Conservation (phyloP, 1,140 invertebrate species). For the Euborellia annulipes region DNA sequence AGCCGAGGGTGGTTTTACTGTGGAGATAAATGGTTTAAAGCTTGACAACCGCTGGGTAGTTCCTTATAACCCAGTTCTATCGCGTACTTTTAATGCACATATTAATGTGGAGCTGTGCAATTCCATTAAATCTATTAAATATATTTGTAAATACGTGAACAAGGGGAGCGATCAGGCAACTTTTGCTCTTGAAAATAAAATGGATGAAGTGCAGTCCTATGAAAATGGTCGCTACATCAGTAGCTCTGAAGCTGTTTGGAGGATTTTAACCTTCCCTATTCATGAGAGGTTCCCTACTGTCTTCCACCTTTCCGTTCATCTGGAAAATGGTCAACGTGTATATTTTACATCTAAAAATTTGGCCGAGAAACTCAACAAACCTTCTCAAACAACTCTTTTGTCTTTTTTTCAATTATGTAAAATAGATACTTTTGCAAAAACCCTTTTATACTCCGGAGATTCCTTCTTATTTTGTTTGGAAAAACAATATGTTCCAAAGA, state of each 20-base stretch:
- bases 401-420: constrained; percentile 21
- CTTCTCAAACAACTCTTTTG: constrained; percentile 20
- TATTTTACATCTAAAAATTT: constrained; percentile 8
- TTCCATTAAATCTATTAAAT: constrained; percentile 22
- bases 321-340: too few species aligned
- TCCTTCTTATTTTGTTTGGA: constrained; percentile 26
- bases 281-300: constrained; percentile 29
- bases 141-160: constrained; percentile 25
- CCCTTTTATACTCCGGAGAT: constrained; percentile 26
- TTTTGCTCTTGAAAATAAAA: constrained; percentile 13
- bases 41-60: constrained; percentile 24
- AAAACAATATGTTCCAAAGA: constrained; percentile 17
- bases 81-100: constrained; percentile 13
- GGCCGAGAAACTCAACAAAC: too few species aligned
- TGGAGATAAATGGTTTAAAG: constrained; percentile 7
- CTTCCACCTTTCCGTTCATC: too few species aligned
- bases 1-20: constrained; percentile 5
- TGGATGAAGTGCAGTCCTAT: constrained; percentile 21
- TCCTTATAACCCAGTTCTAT: constrained; percentile 23
- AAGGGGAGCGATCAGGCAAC: constrained; percentile 20
- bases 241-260: constrained; percentile 29
- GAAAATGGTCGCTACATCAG: constrained; percentile 27
- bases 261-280: too few species aligned
- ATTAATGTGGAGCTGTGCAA: constrained; percentile 19
- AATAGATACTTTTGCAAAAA: constrained; percentile 22